These are phyloP conservation scores for Micrastur ruficollis DNA, from an alignment of 2,797 vertebrate genomes.

Conservation along the genomic window DNA sequence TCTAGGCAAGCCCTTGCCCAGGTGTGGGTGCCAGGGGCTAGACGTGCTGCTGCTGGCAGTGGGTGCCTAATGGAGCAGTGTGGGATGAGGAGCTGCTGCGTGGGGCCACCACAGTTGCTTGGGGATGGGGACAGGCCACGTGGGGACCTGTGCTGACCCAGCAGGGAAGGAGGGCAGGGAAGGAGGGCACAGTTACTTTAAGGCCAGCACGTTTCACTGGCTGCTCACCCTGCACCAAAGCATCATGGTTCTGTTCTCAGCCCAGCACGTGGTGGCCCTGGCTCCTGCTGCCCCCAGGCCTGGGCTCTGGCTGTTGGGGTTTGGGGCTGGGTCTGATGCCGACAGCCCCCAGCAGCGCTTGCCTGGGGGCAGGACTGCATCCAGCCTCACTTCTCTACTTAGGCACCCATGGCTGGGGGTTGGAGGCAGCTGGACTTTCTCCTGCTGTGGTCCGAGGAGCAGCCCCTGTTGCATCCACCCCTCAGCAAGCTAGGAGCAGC, in stretches of 20 bases:
- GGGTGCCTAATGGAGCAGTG: background rate
- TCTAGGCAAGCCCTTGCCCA: background rate
- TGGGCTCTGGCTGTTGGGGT: accelerated
- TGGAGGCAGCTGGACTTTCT: background rate
- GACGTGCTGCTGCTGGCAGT: background rate
- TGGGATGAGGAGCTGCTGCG: background rate
- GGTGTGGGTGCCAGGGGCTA: background rate
- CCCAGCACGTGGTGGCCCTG: background rate
- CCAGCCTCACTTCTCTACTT: background rate
- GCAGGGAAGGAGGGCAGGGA: background rate
- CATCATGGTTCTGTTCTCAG: background rate
- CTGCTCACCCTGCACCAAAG: background rate
- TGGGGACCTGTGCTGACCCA: background rate
- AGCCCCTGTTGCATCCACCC: background rate
- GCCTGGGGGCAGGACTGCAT: background rate
- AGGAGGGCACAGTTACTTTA: background rate
- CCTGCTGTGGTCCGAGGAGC: background rate
- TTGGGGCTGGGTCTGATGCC: background rate
- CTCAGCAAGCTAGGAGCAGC: background rate
- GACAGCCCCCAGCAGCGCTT: background rate
- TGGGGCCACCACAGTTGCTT: background rate
- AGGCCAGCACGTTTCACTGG: background rate
- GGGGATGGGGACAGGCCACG: background rate
- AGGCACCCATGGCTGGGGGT: background rate
- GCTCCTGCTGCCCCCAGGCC: background rate